These are phyloP conservation scores for Manis crassicaudata DNA, from an alignment of 2,797 vertebrate species.

Conservation along the genomic window DNA sequence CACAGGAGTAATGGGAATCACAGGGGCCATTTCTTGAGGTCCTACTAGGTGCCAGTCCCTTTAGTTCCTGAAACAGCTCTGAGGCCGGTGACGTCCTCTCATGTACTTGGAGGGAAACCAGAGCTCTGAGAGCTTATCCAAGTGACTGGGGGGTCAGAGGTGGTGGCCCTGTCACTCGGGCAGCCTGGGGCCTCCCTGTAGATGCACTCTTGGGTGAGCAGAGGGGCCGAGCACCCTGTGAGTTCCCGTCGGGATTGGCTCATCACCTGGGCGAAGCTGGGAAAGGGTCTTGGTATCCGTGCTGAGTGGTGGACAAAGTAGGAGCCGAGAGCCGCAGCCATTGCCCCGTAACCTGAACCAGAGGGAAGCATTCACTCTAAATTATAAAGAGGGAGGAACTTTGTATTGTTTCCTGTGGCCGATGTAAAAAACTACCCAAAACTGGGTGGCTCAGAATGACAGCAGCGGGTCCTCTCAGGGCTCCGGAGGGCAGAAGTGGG, in stretches of 20 bases:
- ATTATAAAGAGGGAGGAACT: neutral
- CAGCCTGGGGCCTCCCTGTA: neutral
- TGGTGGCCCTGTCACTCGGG: neutral
- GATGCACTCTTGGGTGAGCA: neutral
- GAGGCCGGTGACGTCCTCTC: neutral
- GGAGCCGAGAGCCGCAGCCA: neutral
- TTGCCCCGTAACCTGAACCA: neutral
- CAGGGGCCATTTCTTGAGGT: neutral
- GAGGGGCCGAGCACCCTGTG: neutral
- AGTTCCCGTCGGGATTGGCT: neutral
- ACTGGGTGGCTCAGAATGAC: neutral
- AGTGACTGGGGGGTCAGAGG: neutral
- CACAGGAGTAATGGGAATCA: neutral
- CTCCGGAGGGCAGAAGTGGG: neutral
- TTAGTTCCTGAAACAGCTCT: neutral
- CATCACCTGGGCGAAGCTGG: neutral
- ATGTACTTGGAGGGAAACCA: neutral
- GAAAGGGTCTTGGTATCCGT: neutral
- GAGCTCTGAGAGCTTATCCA: neutral
- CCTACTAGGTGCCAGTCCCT: neutral
- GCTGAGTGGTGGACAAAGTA: neutral
- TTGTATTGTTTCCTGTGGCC: neutral
- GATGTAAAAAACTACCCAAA: neutral
- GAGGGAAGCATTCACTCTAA: neutral
- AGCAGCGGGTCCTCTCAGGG: neutral